Percentiles rank a stretch among this genome's conserved stretches.
Conservation (phyloP, 2,113 vertebrate species). For the Acanthisitta chloris region DNA sequence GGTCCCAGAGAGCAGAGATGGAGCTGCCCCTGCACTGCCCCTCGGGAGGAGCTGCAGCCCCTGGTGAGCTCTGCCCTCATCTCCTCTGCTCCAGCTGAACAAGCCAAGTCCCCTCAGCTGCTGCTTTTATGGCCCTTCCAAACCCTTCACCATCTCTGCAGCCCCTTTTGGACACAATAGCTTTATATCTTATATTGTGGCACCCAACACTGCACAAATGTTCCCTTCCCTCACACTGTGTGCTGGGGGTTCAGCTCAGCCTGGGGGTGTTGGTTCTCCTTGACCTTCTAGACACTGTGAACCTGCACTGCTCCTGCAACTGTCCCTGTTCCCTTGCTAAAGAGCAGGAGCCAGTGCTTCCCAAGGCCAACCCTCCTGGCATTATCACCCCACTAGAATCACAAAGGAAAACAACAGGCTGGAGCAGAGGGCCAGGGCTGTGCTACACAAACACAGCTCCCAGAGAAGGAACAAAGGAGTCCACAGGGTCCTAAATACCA, state of each 20-base stretch:
- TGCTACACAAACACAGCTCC: not conserved
- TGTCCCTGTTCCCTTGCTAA: not conserved
- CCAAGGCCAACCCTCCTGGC: constrained; percentile 1
- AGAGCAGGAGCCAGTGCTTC: not conserved
- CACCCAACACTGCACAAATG: not conserved
- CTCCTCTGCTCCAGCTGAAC: not conserved
- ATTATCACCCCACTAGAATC: not conserved
- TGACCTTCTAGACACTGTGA: not conserved
- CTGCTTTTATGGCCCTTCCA: fast-evolving
- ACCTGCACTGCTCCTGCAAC: not conserved
- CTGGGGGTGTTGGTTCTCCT: not conserved
- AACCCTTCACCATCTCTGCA: not conserved
- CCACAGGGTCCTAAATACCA: not conserved
- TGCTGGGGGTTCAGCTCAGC: fast-evolving
- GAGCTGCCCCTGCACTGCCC: not conserved
- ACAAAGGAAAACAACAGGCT: not conserved
- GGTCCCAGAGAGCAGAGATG: not conserved
- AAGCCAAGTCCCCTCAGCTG: not conserved
- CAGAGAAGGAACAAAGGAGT: not conserved
- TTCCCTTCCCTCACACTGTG: fast-evolving
- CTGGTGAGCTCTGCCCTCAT: not conserved
- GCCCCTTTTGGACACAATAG: not conserved
- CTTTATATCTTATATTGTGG: not conserved
- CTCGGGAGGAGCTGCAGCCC: not conserved
- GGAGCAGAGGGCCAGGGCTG: not conserved